Evolutionary conservation across 2,797 vertebrate genomes (phyloP).

Genomic region (Percopsis omiscomaycus): DNA sequence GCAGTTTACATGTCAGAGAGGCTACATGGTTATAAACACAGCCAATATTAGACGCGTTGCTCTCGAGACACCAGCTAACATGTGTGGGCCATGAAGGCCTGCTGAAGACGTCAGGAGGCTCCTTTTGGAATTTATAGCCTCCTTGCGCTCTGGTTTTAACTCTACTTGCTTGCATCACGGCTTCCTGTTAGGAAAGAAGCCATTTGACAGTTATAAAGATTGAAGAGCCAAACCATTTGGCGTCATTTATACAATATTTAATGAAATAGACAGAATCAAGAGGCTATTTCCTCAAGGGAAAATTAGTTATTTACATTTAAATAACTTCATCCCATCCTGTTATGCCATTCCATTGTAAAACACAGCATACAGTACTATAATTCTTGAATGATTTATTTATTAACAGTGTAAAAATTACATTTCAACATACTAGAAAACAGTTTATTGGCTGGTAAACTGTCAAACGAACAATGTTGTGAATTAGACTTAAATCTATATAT

Average conservation of each 20-base stretch:
- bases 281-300: conserved; percentile 3
- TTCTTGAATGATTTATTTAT: conserved; percentile 39
- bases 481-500: too few relatives aligned
- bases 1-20: conserved; percentile 67
- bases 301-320: too few relatives aligned
- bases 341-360: too few relatives aligned
- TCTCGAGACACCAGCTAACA: conserved; percentile 52
- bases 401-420: conserved; percentile 22
- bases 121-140: conserved; percentile 40
- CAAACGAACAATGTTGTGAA: too few relatives aligned
- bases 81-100: conserved; percentile 52
- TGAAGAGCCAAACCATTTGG: conserved; percentile 45
- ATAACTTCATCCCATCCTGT: too few relatives aligned
- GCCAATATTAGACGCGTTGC: conserved; percentile 20
- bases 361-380: background rate
- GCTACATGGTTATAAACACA: conserved; percentile 61
- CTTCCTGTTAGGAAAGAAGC: conserved; percentile 34
- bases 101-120: conserved; percentile 53
- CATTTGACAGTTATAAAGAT: conserved; percentile 24
- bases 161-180: conserved; percentile 33
- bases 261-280: conserved; percentile 38
- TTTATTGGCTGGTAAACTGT: background rate
- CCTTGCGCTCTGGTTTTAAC: conserved; percentile 45
- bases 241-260: conserved; percentile 25
- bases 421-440: conserved; percentile 3